phyloP scores from a whole-genome alignment of 2,113 vertebrate species.

The Cebus imitator region DNA sequence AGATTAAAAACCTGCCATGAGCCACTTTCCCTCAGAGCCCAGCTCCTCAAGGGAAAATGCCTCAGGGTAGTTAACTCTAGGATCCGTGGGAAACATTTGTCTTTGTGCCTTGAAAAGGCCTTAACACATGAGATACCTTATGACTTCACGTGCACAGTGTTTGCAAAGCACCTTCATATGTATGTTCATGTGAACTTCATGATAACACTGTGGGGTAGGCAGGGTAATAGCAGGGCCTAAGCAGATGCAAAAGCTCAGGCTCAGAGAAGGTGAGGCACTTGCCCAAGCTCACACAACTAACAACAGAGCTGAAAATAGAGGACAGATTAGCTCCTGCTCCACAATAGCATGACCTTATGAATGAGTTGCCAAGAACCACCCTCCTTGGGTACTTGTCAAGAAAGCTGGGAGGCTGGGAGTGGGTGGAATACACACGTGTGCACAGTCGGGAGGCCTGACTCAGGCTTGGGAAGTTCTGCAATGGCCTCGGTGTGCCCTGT shows the following conservation, averaged over 20 bases:
- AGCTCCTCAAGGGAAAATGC: neutral
- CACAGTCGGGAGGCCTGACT: neutral
- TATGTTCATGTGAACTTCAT: neutral
- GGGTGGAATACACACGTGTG: rapidly evolving
- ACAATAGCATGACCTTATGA: neutral
- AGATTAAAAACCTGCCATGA: neutral
- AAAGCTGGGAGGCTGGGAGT: neutral
- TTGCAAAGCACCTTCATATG: neutral
- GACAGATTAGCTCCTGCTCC: neutral
- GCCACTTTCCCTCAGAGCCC: neutral
- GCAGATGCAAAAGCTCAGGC: neutral
- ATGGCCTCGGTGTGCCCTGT: rapidly evolving
- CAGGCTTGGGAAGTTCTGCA: neutral
- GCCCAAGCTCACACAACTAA: neutral
- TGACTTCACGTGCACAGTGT: neutral
- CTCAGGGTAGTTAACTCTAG: neutral
- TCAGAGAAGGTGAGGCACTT: neutral
- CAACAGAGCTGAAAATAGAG: neutral
- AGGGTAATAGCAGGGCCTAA: no score
- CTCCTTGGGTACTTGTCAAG: neutral
- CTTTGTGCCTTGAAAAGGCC: neutral
- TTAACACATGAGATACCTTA: neutral
- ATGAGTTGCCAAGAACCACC: neutral
- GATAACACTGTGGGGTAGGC: neutral
- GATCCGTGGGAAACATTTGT: neutral